Evolutionary conservation across 2,888 invertebrate genomes (phyloP), one percentile per base, ranked within the genome.

Genomic region (Cephus rjabovi): DNA sequence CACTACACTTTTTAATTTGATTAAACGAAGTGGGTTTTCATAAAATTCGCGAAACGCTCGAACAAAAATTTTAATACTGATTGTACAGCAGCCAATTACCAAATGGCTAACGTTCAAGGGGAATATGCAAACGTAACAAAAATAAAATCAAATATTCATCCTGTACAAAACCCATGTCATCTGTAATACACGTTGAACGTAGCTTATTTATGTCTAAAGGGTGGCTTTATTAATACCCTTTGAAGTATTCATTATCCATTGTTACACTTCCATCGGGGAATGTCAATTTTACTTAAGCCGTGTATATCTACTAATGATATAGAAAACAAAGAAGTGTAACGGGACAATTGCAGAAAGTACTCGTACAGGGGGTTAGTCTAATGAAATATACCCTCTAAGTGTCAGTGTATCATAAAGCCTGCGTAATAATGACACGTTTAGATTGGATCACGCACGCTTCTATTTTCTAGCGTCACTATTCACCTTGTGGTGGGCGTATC

Each of bases 1-100:
- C 35, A 34, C 6, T 35, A 11, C 71, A 30, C 74, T 31, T 76
- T 76, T 71, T 73, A 70, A 76, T 82, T 85, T 82, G 82, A 83
- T 85, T 83, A 81, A 79, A 77, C 80, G 77, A 82, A 80, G 76
- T 80, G 79, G 69, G 76, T 74, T 79, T 76, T 79, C 76, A 56
- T 76, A 75, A 79, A 73, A 79, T 12, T 37, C 76, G 30, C 68
- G 74, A 74, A 76, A 80, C 69, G 56, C 37, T 37, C 30, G 40
- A 69, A 74, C 11, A 71, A 31, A 31, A 71, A 71, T 34, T 31
- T 71, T 34, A 34, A 71, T 71, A 34, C 31, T 34, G 71, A 71
- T 23, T 71, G 71, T 71, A 71, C 12, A 71, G 15, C 23, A 56
- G 23, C 2, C 56, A 56, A 56, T 56, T 56, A 56, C 23, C 23